Conservation (phyloP, 2,113 vertebrate species). For the Myxocyprinus asiaticus region DNA sequence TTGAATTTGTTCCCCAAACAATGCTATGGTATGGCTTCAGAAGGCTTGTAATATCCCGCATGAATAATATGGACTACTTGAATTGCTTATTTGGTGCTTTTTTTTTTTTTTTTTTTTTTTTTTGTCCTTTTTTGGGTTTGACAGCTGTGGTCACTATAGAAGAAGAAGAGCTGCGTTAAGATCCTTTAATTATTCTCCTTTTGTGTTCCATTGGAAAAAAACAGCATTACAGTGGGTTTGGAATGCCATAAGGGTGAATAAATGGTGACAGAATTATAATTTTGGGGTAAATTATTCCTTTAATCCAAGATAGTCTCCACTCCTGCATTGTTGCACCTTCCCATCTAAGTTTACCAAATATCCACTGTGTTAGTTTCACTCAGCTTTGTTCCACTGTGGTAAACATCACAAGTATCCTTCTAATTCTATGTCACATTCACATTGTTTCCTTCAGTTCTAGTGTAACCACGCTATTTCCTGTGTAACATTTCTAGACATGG, state of each 20-base stretch:
- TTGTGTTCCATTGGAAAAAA: too few species aligned
- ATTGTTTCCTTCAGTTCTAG: constrained; percentile 61
- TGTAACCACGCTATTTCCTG: constrained; percentile 73
- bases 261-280: neutral
- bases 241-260: neutral
- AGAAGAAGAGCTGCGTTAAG: too few species aligned
- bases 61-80: too few species aligned
- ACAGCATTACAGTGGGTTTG: neutral
- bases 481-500: constrained; percentile 80
- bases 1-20: too few species aligned
- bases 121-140: too few species aligned
- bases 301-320: neutral
- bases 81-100: too few species aligned
- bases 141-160: too few species aligned
- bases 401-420: neutral
- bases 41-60: too few species aligned
- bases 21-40: too few species aligned
- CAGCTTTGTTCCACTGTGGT: neutral
- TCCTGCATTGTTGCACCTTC: neutral
- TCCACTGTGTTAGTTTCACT: neutral
- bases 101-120: too few species aligned
- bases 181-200: too few species aligned
- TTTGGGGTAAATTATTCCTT: neutral
- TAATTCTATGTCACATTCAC: constrained; percentile 21
- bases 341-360: neutral